Conservation (phyloP, 2,113 vertebrate species). For the Arvicanthis niloticus region DNA sequence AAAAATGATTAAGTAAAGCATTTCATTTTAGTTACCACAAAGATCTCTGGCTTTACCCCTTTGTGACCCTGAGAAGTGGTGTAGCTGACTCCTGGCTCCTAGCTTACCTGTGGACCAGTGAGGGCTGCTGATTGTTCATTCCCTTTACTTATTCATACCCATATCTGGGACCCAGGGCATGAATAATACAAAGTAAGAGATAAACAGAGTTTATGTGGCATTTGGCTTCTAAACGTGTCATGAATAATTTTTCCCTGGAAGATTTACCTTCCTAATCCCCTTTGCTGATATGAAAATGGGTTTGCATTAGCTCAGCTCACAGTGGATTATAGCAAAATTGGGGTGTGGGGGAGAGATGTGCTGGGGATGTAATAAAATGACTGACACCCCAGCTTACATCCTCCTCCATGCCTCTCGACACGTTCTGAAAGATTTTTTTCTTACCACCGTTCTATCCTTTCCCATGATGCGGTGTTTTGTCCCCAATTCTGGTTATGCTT, state of each 20-base stretch:
- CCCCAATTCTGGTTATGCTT: not conserved
- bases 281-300: conserved; percentile 78
- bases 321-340: conserved; percentile 48
- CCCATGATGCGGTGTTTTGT: not conserved
- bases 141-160: conserved; percentile 62
- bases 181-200: conserved; percentile 66
- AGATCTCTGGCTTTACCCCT: not conserved
- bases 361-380: conserved; percentile 29
- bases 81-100: not conserved
- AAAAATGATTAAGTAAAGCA: not conserved
- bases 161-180: conserved; percentile 1
- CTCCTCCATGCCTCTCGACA: not conserved
- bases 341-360: not conserved
- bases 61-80: not conserved
- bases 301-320: conserved; percentile 71
- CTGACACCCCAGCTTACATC: not conserved
- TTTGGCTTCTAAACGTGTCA: conserved; percentile 51
- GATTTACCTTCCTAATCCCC: conserved; percentile 76
- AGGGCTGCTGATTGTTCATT: not conserved
- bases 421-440: not conserved
- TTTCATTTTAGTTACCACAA: not conserved
- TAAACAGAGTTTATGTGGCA: conserved; percentile 56
- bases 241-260: conserved; percentile 61
- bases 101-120: not conserved
- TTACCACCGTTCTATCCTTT: not conserved